phyloP scores from a whole-genome alignment of 2,888 invertebrate genomes.

The Callosobruchus maculatus region DNA sequence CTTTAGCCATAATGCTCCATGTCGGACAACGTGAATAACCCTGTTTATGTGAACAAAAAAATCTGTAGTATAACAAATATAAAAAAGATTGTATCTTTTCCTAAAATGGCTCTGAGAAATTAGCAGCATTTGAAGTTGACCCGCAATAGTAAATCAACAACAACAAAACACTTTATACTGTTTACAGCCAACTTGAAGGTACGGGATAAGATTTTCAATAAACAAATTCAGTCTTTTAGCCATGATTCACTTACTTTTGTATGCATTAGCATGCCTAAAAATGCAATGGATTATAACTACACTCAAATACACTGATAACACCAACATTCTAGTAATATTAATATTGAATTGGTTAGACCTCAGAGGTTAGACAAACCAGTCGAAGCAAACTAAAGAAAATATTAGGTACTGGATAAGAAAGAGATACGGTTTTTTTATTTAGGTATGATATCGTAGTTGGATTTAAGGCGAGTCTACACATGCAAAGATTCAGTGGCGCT shows the following conservation, averaged over 20 bases:
- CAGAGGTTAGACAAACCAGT: background rate
- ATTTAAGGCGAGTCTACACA: no score
- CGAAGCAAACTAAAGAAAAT: background rate
- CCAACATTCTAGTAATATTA: background rate
- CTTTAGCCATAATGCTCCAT: no score
- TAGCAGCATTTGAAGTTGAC: no score
- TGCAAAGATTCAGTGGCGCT: no score
- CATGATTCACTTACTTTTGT: background rate
- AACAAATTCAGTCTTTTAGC: background rate
- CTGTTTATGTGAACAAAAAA: no score
- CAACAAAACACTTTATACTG: conserved; percentile 1
- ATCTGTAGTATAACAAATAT: no score
- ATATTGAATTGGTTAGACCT: background rate
- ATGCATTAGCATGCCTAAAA: background rate
- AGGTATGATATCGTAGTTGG: no score
- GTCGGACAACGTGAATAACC: no score
- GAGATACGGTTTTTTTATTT: background rate
- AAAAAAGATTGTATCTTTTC: no score
- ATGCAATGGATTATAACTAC: background rate
- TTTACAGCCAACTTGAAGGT: no score
- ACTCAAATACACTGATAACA: background rate
- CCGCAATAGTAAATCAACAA: no score
- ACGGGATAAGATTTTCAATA: background rate
- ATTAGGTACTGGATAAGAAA: background rate
- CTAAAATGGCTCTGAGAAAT: no score